Conservation (phyloP, 2,113 vertebrate species). For the Falcunculus frontatus region DNA sequence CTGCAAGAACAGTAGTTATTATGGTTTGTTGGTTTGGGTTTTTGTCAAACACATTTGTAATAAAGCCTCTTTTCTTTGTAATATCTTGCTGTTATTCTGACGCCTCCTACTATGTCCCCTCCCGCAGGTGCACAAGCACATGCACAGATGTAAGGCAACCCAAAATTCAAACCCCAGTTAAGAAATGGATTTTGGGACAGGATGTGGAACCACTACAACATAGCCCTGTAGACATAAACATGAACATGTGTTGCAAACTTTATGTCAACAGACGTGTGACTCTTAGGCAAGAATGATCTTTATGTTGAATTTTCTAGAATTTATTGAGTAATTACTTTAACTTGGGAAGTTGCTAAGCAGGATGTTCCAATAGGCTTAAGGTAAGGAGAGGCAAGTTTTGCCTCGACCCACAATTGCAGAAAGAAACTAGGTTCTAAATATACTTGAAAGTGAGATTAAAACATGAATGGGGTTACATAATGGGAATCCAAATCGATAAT, state of each 20-base stretch:
- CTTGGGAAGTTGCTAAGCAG: background rate
- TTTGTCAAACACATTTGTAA: background rate
- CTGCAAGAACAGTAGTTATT: background rate
- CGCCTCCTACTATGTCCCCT: background rate
- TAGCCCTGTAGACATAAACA: background rate
- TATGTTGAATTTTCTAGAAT: background rate
- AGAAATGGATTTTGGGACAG: background rate
- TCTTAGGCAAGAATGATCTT: background rate
- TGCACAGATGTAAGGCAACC: background rate
- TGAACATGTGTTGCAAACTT: rapidly evolving
- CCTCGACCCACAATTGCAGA: background rate
- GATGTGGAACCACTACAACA: background rate
- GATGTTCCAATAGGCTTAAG: background rate
- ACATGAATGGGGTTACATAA: background rate
- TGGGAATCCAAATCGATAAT: background rate
- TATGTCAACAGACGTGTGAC: background rate
- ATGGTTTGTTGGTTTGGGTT: background rate
- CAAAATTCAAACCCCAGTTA: background rate
- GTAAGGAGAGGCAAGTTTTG: background rate
- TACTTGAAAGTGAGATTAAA: background rate
- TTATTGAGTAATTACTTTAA: background rate
- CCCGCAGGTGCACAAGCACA: background rate
- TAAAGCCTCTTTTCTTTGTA: background rate
- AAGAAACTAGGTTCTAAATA: background rate
- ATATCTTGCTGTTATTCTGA: background rate